Base-by-base conservation (phyloP, 1,140 invertebrate species). In the Coenobita brevimanus region DNA sequence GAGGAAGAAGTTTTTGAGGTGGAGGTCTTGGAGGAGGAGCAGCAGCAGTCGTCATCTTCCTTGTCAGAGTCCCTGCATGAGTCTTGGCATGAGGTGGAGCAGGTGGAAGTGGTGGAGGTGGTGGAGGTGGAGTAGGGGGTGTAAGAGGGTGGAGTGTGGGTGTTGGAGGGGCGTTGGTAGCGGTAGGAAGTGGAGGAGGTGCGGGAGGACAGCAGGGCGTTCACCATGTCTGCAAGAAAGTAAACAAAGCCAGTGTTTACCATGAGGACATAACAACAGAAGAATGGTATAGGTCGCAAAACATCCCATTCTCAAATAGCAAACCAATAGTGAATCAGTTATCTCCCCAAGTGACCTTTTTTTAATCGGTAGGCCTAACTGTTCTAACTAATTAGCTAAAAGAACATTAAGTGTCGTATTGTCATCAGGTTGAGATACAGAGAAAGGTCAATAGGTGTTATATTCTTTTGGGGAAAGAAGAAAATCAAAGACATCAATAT, bases 141-240 rank as follows among this genome's bases (percentile, higher is more conserved):
- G 83, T 90, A 90, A 43, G 88, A 79, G 24, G 90, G 88, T 43
- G 88, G 90, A 41, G 88, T 90, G 81, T 90, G 88, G 46, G 86
- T 84, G 79, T 90, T 90, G 82, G 88, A 36, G n/a, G 90, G 90
- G 0, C 90, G 75, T 50, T 90, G 83, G 79, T 90, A 90, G 4
- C 90, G 41, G 62, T 88, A 90, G 17, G 82, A 79, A 6, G 88
- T 75, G 60, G 88, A 80, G 50, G 83, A 71, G 57, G 83, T 90
- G 27, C 90, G 82, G 38, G 69, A 81, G 27, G 88, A 89, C 3
- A 90, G 71, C 1, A 90, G 71, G 36, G 88, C 88, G 21, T 83
- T 87, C 13, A 90, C 90, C 90, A 90, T 90, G 46, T 90, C 90
- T 90, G 88, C 3, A 50, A 38, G 30, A 64, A 17, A 50, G 46